Conservation (phyloP, 2,888 invertebrate species). For the Acrobasis suavella region DNA sequence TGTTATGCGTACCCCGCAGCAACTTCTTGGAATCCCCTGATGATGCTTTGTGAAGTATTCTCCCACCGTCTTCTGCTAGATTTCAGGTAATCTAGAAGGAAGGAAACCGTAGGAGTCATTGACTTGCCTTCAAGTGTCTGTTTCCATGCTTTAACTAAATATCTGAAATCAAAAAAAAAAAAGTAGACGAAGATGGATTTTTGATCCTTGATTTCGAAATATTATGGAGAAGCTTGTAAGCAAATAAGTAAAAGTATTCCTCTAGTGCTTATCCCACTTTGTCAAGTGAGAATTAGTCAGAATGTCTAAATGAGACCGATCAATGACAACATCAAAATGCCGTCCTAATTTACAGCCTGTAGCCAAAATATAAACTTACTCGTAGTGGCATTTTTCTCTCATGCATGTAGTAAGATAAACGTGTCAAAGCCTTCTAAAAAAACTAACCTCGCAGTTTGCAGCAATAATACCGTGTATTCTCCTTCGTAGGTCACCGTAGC, state of each 20-base stretch:
- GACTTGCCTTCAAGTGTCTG: slow-evolving; percentile 83
- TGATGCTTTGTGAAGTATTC: slow-evolving; percentile 78
- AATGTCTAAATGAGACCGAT: too few relatives aligned
- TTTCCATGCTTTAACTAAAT: slow-evolving; percentile 89
- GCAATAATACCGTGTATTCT: slow-evolving; percentile 94
- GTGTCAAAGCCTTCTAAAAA: too few relatives aligned
- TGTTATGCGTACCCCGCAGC: slow-evolving; percentile 81
- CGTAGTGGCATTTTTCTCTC: too few relatives aligned
- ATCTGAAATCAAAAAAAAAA: slow-evolving; percentile 64
- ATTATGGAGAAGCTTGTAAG: too few relatives aligned
- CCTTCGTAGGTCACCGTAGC: slow-evolving; percentile 97
- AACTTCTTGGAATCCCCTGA: slow-evolving; percentile 82
- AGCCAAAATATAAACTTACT: too few relatives aligned
- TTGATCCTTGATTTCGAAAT: too few relatives aligned
- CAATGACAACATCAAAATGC: too few relatives aligned
- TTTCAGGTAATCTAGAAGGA: slow-evolving; percentile 72
- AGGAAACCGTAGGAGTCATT: slow-evolving; percentile 87
- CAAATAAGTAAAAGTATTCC: slow-evolving; percentile 16
- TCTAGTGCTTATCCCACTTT: too few relatives aligned
- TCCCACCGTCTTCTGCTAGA: slow-evolving; percentile 50
- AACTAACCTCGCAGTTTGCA: slow-evolving; percentile 90
- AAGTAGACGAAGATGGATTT: too few relatives aligned
- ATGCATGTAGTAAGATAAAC: too few relatives aligned
- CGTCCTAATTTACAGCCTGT: too few relatives aligned
- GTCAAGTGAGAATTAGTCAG: too few relatives aligned